Conservation (phyloP, 2,113 vertebrate genomes). For the Gnathonemus echidnorhynchus region DNA sequence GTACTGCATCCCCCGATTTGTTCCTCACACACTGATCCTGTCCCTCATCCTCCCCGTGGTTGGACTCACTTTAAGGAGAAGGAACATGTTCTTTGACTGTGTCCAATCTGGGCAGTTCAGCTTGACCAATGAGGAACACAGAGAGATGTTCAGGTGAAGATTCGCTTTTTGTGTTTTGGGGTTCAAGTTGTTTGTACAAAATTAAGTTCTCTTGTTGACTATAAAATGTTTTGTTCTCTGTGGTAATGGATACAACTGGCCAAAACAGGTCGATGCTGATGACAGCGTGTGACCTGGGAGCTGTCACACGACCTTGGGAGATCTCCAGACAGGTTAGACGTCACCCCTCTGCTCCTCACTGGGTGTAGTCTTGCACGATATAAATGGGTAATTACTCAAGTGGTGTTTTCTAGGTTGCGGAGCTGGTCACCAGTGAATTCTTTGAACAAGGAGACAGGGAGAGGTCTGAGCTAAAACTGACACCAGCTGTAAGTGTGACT, state of each 20-base stretch:
- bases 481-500: conserved; percentile 75
- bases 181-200: neutral
- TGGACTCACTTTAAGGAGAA: conserved; percentile 40
- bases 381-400: neutral
- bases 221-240: neutral
- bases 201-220: neutral
- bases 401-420: conserved; percentile 72
- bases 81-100: conserved; percentile 60
- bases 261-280: conserved; percentile 92
- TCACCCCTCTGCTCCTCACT: neutral
- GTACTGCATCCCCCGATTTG: neutral
- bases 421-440: conserved; percentile 96
- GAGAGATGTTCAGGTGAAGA: conserved; percentile 58
- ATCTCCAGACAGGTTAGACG: conserved; percentile 90
- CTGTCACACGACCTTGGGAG: conserved; percentile 96
- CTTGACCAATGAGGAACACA: conserved; percentile 60
- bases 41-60: neutral
- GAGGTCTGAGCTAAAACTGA: conserved; percentile 88
- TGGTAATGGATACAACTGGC: neutral
- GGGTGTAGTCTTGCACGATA: neutral
- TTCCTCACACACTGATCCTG: neutral
- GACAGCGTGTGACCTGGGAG: conserved; percentile 96
- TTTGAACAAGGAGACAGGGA: conserved; percentile 98
- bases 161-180: neutral
- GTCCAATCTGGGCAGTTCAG: conserved; percentile 58